Conservation (phyloP, 2,797 vertebrate genomes). For the Mycteria americana region DNA sequence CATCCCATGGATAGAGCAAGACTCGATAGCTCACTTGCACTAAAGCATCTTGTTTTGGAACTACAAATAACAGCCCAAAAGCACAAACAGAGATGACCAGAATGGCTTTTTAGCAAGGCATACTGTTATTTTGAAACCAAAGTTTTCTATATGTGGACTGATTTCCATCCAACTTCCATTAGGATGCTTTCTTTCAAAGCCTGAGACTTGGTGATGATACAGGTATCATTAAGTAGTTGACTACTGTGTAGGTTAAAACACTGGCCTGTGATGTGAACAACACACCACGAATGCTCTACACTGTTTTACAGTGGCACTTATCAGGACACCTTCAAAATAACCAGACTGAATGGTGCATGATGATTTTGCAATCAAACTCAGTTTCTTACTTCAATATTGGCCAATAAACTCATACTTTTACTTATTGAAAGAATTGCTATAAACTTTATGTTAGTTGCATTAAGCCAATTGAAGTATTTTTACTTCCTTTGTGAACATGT, state of each 20-base stretch:
- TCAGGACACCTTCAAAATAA: neutral
- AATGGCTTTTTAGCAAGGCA: neutral
- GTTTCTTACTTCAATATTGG: neutral
- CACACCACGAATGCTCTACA: neutral
- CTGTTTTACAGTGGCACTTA: neutral
- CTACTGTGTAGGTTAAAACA: neutral
- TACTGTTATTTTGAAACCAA: neutral
- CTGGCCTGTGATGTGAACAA: neutral
- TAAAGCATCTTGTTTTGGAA: neutral
- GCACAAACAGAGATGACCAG: neutral
- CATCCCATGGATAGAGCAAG: neutral
- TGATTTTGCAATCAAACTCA: neutral
- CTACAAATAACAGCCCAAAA: neutral
- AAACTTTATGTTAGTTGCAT: neutral
- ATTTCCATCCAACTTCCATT: neutral
- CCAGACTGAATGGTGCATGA: neutral
- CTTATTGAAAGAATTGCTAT: constrained; percentile 7
- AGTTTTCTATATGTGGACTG: neutral
- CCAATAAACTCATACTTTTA: constrained; percentile 15
- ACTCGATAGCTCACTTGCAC: neutral
- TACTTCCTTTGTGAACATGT: constrained; percentile 9
- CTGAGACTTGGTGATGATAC: neutral
- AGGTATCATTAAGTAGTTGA: neutral
- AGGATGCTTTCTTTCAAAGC: neutral
- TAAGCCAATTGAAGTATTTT: constrained; percentile 5